These are phyloP conservation scores for Drosophila athabasca DNA, from an alignment of 1,140 invertebrate species.

Conservation along the genomic window DNA sequence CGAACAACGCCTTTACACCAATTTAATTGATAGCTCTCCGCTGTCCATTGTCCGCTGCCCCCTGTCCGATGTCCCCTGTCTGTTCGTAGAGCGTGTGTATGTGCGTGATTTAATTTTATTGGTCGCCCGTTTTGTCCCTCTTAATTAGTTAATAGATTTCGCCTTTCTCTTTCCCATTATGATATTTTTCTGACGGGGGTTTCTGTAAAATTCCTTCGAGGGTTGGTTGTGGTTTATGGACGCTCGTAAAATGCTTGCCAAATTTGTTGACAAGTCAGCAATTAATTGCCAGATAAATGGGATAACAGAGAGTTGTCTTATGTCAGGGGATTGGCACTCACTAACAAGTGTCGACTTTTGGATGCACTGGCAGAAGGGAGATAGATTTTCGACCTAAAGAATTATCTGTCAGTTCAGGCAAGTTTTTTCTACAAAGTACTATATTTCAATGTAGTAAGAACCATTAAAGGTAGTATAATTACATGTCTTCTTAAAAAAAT, in stretches of 20 bases:
- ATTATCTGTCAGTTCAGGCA: too few species aligned
- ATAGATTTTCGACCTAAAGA: too few species aligned
- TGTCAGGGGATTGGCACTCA: neutral
- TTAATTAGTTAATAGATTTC: conserved; percentile 81
- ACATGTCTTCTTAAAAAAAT: too few species aligned
- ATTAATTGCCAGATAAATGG: conserved; percentile 44
- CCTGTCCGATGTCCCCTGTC: too few species aligned
- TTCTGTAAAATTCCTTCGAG: conserved; percentile 48
- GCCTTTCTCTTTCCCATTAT: conserved; percentile 37
- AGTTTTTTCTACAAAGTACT: too few species aligned
- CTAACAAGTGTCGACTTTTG: conserved; percentile 19
- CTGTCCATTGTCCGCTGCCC: too few species aligned
- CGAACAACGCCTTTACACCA: conserved; percentile 62
- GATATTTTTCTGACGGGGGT: neutral
- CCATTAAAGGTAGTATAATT: too few species aligned
- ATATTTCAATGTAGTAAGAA: too few species aligned
- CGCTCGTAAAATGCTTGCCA: conserved; percentile 63
- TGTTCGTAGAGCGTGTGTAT: neutral
- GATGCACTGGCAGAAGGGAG: conserved; percentile 15
- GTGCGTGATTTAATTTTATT: conserved; percentile 71
- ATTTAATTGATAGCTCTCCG: conserved; percentile 69
- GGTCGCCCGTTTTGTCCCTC: conserved; percentile 41
- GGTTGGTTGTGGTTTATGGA: conserved; percentile 47
- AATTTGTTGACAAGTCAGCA: conserved; percentile 70
- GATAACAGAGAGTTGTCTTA: conserved; percentile 3